phyloP scores from a whole-genome alignment of 2,888 invertebrate species.

The Tenthredo mesomela region DNA sequence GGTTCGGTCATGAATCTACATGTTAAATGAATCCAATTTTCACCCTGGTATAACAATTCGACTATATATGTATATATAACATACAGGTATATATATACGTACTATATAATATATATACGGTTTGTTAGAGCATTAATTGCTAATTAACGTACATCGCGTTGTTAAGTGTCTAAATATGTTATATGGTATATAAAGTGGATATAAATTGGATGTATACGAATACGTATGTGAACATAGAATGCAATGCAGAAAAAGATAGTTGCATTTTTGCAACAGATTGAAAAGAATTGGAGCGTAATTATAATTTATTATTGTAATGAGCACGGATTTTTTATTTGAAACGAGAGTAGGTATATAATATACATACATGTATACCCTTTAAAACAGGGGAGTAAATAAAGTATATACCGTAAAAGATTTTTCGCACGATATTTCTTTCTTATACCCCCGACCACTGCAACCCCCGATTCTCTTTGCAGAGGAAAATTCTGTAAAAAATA shows the following conservation, averaged over 20 bases:
- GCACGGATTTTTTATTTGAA: no score
- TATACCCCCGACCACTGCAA: neutral
- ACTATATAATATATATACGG: neutral
- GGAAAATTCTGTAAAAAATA: neutral
- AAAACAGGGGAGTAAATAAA: neutral
- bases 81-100: no score
- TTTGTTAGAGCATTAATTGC: neutral
- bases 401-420: neutral
- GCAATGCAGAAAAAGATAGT: neutral
- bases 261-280: neutral
- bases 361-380: neutral
- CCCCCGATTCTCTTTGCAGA: neutral
- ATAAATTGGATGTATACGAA: neutral
- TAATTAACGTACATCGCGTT: neutral
- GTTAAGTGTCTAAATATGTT: neutral
- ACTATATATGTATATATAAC: neutral
- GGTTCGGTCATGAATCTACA: conserved; percentile 14
- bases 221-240: neutral
- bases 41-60: neutral
- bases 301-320: no score
- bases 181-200: neutral
- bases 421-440: neutral
- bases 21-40: conserved; percentile 17
- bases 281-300: neutral
- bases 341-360: neutral